Percentiles rank a stretch among this genome's conserved stretches.
Conservation (phyloP, 2,888 invertebrate species). For the Drosophila setosimentum region DNA sequence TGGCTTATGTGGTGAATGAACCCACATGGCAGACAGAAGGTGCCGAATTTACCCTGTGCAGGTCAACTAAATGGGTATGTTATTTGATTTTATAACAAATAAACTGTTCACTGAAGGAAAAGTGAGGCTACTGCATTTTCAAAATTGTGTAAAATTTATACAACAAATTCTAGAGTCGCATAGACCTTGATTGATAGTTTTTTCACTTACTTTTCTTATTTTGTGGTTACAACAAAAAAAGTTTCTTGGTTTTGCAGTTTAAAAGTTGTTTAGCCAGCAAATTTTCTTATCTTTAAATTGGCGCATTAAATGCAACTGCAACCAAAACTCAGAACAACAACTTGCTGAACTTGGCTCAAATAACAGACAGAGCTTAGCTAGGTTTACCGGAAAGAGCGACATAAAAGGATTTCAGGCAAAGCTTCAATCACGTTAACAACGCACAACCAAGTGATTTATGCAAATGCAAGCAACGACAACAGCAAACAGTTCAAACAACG, state of each 20-base stretch:
- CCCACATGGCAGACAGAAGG: slow-evolving; percentile 58
- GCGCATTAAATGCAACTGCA: slow-evolving; percentile 61
- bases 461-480: slow-evolving; percentile 52
- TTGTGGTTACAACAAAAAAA: slow-evolving; percentile 26
- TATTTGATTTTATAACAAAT: not conserved
- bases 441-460: slow-evolving; percentile 52
- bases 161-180: slow-evolving; percentile 1
- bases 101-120: not conserved
- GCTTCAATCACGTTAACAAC: slow-evolving; percentile 70
- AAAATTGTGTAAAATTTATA: not conserved
- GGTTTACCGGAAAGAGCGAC: slow-evolving; percentile 31
- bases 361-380: not conserved
- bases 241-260: slow-evolving; percentile 19
- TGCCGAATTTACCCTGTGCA: slow-evolving; percentile 9
- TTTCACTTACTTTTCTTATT: slow-evolving; percentile 30
- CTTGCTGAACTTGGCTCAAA: slow-evolving; percentile 14
- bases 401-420: slow-evolving; percentile 59
- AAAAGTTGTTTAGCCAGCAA: slow-evolving; percentile 54
- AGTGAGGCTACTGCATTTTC: not conserved
- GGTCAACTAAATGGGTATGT: not conserved
- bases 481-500: slow-evolving; percentile 29
- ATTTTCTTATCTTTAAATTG: slow-evolving; percentile 66
- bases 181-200: not conserved
- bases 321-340: slow-evolving; percentile 18
- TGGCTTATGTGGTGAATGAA: slow-evolving; percentile 56